Conservation (phyloP, 2,888 invertebrate genomes). For the Parthenolecanium corni region DNA sequence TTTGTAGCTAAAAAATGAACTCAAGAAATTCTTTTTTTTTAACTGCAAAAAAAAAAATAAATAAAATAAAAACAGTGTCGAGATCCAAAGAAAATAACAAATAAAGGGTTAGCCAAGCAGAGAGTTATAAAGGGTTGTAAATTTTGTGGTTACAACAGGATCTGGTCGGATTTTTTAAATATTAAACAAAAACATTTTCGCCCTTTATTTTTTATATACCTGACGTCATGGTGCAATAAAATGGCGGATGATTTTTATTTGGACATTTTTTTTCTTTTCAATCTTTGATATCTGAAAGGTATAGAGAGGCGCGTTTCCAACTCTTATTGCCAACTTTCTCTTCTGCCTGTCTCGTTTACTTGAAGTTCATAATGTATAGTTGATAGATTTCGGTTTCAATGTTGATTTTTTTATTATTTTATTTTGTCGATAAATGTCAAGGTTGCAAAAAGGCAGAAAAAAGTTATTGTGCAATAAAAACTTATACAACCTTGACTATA, state of each 20-base stretch:
- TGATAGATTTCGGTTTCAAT: background rate
- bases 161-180: background rate
- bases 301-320: background rate
- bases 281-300: background rate
- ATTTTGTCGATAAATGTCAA: constrained; percentile 1
- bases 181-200: background rate
- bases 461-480: background rate
- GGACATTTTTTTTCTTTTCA: background rate
- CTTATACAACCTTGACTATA: background rate
- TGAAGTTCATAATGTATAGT: background rate
- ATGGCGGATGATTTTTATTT: background rate
- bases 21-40: no score
- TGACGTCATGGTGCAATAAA: background rate
- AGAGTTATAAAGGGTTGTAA: no score
- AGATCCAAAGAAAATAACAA: no score
- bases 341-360: background rate
- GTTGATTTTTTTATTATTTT: background rate
- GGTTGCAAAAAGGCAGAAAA: background rate
- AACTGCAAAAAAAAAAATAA: no score
- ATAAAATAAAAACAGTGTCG: no score
- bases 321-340: constrained; percentile 1
- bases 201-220: background rate
- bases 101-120: no score
- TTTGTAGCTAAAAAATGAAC: no score
- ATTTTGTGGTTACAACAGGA: background rate